phyloP scores from a whole-genome alignment of 2,888 invertebrate genomes.

The Sceliomorpha sp. region DNA sequence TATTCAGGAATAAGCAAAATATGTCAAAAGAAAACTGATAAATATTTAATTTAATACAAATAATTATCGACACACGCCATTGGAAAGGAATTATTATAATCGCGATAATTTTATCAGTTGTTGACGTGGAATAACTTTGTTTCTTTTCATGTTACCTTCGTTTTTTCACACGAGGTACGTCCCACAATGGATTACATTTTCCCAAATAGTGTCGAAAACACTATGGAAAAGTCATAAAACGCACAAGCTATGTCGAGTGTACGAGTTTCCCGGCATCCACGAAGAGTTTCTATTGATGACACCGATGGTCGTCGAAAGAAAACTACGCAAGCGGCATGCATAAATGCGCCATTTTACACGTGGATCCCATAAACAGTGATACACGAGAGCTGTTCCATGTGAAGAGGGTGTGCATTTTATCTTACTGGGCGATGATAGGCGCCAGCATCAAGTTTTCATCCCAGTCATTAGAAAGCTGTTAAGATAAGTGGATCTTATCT shows the following conservation, averaged over 20 bases:
- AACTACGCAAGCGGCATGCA: slow-evolving; percentile 19
- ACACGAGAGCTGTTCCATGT: slow-evolving; percentile 7
- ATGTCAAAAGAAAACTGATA: background rate
- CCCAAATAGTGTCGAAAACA: slow-evolving; percentile 73
- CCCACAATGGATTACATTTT: slow-evolving; percentile 71
- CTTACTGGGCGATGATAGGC: slow-evolving; percentile 4
- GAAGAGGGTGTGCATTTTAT: slow-evolving; percentile 1
- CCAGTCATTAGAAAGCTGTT: slow-evolving; percentile 10
- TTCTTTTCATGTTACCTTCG: background rate
- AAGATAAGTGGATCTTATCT: slow-evolving; percentile 4
- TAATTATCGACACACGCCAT: background rate
- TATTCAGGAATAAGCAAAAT: background rate
- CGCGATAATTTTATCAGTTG: no score
- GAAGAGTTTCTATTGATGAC: slow-evolving; percentile 17
- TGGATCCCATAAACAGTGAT: slow-evolving; percentile 33
- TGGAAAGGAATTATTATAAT: no score
- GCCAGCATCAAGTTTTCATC: slow-evolving; percentile 1
- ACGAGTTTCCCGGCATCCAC: slow-evolving; percentile 61
- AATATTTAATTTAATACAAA: no score
- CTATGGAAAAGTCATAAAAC: slow-evolving; percentile 73
- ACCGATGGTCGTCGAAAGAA: slow-evolving; percentile 17
- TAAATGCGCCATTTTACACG: slow-evolving; percentile 26
- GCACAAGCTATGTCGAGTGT: slow-evolving; percentile 70
- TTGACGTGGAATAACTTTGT: background rate
- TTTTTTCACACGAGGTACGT: background rate